These are phyloP conservation scores for Dimorphilus gyrociliatus DNA, from an alignment of 2,888 invertebrate genomes.

Conservation along the genomic window DNA sequence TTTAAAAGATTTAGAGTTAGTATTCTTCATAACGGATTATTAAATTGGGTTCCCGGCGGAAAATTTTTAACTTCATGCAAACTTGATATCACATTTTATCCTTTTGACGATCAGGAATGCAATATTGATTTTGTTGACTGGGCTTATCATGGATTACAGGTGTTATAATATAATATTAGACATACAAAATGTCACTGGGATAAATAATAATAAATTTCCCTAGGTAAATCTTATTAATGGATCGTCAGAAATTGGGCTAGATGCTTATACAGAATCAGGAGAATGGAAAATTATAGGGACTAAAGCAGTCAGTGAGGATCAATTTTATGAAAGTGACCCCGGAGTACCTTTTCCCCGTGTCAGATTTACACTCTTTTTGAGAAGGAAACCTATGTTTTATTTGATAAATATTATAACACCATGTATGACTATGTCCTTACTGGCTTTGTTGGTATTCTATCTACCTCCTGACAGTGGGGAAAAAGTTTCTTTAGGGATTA, in stretches of 20 bases:
- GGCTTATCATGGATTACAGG: conserved; percentile 14
- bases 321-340: conserved; percentile 10
- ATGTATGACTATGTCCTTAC: conserved; percentile 14
- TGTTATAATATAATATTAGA: background rate
- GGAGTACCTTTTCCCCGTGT: conserved; percentile 13
- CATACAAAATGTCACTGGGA: background rate
- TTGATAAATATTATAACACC: conserved; percentile 14
- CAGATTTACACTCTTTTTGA: conserved; percentile 11
- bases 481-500: conserved; percentile 15
- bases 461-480: conserved; percentile 13
- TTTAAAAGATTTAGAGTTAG: conserved; percentile 12
- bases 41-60: conserved; percentile 17
- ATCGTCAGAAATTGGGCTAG: conserved; percentile 7
- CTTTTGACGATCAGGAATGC: conserved; percentile 16
- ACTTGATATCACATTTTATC: conserved; percentile 15
- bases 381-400: conserved; percentile 15
- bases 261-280: conserved; percentile 14
- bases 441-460: conserved; percentile 14
- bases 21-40: conserved; percentile 10
- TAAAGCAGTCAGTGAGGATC: conserved; percentile 6
- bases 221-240: conserved; percentile 10
- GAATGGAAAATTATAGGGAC: conserved; percentile 15
- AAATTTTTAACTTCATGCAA: conserved; percentile 15
- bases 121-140: conserved; percentile 14
- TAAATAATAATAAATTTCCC: background rate